Conservation (phyloP, 2,113 vertebrate genomes). For the Mandrillus leucophaeus region DNA sequence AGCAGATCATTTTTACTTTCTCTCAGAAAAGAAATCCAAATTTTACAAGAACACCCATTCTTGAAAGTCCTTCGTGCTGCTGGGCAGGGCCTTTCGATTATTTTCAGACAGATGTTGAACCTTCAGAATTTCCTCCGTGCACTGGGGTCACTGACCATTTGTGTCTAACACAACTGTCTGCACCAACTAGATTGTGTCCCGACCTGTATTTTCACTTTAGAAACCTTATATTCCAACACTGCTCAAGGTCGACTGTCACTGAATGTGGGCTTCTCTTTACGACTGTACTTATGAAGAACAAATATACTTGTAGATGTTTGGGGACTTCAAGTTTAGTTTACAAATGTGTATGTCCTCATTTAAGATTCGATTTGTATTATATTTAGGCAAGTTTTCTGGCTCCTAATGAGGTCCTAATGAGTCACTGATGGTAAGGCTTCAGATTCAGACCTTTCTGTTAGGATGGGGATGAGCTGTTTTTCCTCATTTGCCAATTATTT, state of each 20-base stretch:
- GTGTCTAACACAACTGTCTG: too few relatives aligned
- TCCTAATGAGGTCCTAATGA: not conserved
- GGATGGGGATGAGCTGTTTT: not conserved
- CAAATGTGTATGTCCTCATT: not conserved
- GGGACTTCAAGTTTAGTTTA: not conserved
- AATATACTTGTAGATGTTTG: not conserved
- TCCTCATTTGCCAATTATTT: not conserved
- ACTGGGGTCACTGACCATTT: not conserved
- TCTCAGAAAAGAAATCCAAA: not conserved
- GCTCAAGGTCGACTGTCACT: not conserved
- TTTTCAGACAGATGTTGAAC: not conserved
- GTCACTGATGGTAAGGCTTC: not conserved
- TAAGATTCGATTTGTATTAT: not conserved
- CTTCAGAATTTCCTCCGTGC: not conserved
- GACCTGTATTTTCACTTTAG: not conserved
- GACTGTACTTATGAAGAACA: not conserved
- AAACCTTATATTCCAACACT: not conserved
- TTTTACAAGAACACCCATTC: not conserved
- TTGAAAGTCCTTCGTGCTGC: not conserved
- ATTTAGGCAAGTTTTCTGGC: not conserved
- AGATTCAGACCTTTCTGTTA: not conserved
- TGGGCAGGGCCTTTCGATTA: not conserved
- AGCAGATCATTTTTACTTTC: not conserved
- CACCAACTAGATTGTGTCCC: not conserved
- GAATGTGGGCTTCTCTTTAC: rapidly evolving